phyloP scores from a whole-genome alignment of 2,113 vertebrate species.

The Ivindomyrus marchei region DNA sequence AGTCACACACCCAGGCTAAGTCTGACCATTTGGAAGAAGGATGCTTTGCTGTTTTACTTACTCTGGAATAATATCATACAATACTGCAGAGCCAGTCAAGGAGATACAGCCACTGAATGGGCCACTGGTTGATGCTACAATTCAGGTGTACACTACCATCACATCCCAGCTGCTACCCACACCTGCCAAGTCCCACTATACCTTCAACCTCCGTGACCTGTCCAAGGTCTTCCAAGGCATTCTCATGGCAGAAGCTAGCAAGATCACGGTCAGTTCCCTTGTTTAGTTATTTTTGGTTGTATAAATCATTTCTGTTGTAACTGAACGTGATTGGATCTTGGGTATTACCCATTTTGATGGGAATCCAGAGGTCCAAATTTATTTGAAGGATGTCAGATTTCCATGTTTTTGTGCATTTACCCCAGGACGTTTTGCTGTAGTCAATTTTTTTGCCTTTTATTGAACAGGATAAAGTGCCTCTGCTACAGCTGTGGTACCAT shows the following conservation, averaged over 20 bases:
- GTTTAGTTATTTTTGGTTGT: background rate
- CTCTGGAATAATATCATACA: background rate
- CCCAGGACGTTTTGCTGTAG: conserved; percentile 18
- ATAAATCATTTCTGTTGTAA: background rate
- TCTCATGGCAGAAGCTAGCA: conserved; percentile 74
- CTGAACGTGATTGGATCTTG: background rate
- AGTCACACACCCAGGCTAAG: background rate
- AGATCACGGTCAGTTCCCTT: conserved; percentile 54
- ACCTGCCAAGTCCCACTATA: conserved; percentile 85
- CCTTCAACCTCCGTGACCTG: conserved; percentile 86
- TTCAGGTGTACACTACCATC: conserved; percentile 69
- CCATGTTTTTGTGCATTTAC: background rate
- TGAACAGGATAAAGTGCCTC: conserved; percentile 62
- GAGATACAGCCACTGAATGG: conserved; percentile 57
- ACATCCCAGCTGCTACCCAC: conserved; percentile 83
- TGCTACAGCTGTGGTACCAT: conserved; percentile 82
- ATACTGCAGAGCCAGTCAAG: conserved; percentile 49
- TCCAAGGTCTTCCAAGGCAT: conserved; percentile 93
- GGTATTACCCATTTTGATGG: background rate
- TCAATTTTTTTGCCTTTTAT: background rate
- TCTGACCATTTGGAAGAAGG: background rate
- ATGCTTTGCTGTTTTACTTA: background rate
- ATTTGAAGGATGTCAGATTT: background rate
- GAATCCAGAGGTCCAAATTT: background rate
- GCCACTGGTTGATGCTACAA: conserved; percentile 71